Evolutionary conservation across 2,888 invertebrate genomes (phyloP), one percentile per base, ranked within the genome.

Genomic region (Cheilosia variabilis): DNA sequence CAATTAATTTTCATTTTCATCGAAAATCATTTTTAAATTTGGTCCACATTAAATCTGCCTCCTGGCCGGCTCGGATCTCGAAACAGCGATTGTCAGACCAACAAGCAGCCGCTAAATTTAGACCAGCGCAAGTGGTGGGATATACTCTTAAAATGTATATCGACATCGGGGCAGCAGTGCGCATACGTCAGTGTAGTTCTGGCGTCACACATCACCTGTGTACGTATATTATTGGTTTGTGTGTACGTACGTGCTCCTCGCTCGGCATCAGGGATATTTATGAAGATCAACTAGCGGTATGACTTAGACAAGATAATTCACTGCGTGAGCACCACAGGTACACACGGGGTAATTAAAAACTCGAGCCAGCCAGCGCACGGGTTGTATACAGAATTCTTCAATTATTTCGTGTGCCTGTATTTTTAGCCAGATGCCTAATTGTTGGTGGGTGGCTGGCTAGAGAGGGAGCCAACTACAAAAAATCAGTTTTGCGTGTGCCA

Each of bases 391-490:
- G 57, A 77, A 87, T 87, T 87, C 87, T 71, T 83, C 73, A 80
- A 80, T 75, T 83, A 78, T 87, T 80, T 87, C 87, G 87, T 83
- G 87, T 73, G 79, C 79, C 77, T 52, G 50, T 87, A 87, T 87
- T 87, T 81, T 87, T 87, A 83, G 80, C 65, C n/a, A 69, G 60
- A 83, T 78, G 62, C 62, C 78, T 83, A 83, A 83, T 83, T 78
- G 78, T 65, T 78, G 78, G 53, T 78, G 62, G 66, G 82, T 83
- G 66, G 82, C 60, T 78, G 77, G 72, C 41, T 72, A 19, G 10
- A 6, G 52, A 43, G n/a, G 53, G 22, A 47, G 47, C 53, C 31
- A 65, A 66, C 66, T 43, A 43, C 55, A 60, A 37, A 19, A 45
- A 58, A 76, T 58, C 57, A 17, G 27, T 34, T 43, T 69, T 78